Conservation (phyloP, 2,888 invertebrate genomes). For the Minunthozetes semirufus region DNA sequence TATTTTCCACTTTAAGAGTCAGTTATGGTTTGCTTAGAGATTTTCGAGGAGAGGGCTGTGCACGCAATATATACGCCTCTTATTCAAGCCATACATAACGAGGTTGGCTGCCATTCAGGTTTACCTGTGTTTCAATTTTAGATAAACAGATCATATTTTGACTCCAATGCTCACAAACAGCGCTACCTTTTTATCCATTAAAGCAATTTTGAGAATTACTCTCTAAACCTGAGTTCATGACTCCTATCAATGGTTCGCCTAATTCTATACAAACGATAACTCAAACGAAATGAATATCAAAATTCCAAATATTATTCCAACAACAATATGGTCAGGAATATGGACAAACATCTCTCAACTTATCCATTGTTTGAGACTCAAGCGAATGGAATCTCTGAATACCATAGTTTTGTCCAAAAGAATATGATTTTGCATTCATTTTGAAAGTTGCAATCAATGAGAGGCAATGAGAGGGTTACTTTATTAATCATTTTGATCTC, state of each 20-base stretch:
- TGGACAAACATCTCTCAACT: too few relatives aligned
- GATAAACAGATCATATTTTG: conserved; percentile 16
- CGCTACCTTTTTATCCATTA: not conserved
- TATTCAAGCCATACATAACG: not conserved
- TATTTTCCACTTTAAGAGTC: not conserved
- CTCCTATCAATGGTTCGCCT: not conserved
- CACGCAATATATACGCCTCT: not conserved
- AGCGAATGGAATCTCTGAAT: too few relatives aligned
- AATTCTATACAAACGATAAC: not conserved
- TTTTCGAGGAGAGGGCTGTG: not conserved
- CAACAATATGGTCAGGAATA: too few relatives aligned
- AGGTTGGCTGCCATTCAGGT: not conserved
- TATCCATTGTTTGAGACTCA: too few relatives aligned
- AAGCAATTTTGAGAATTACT: not conserved
- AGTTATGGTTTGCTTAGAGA: too few relatives aligned
- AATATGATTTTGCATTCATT: too few relatives aligned
- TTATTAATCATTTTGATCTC: too few relatives aligned
- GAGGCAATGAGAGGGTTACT: too few relatives aligned
- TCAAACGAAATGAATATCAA: not conserved
- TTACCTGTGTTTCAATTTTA: not conserved
- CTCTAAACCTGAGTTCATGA: not conserved
- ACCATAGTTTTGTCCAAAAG: too few relatives aligned
- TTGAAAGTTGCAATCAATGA: too few relatives aligned
- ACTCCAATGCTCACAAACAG: not conserved
- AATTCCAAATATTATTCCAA: too few relatives aligned